A percentile compares a stretch with the other conserved stretches of the same genome.
phyloP scores from a whole-genome alignment of 2,888 invertebrate genomes.

The Rhaphigaster nebulosa region DNA sequence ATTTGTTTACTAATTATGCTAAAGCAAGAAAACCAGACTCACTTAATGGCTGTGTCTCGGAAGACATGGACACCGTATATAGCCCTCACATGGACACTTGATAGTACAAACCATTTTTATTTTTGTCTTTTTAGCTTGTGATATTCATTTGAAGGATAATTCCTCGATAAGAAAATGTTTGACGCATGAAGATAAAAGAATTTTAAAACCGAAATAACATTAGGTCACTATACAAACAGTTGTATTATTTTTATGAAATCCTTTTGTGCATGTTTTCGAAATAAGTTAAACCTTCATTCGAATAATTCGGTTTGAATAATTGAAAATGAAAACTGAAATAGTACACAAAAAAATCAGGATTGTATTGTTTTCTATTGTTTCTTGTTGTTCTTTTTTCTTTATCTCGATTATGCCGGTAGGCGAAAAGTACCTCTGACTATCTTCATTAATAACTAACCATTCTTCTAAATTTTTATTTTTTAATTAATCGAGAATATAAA shows the following conservation, averaged over 20 bases:
- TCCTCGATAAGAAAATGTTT: constrained; percentile 1
- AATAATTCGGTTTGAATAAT: too few relatives aligned
- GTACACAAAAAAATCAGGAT: too few relatives aligned
- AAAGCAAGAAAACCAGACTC: background rate
- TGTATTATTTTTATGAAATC: background rate
- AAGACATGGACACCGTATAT: background rate
- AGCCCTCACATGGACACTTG: background rate
- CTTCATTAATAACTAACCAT: too few relatives aligned
- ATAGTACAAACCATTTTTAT: background rate
- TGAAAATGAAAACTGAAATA: too few relatives aligned
- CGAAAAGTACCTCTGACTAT: too few relatives aligned
- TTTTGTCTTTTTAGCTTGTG: background rate
- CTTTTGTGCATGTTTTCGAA: background rate
- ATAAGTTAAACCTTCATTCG: background rate
- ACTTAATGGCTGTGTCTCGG: background rate
- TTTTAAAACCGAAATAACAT: background rate
- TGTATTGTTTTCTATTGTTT: too few relatives aligned
- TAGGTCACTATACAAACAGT: background rate
- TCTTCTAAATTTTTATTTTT: too few relatives aligned
- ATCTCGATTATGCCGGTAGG: too few relatives aligned
- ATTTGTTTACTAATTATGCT: background rate
- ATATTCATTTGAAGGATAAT: constrained; percentile 19
- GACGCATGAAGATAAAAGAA: background rate
- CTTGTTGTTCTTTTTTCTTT: too few relatives aligned
- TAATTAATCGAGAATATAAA: too few relatives aligned